phyloP scores from a whole-genome alignment of 2,797 vertebrate genomes.

The Bradypodion pumilum region DNA sequence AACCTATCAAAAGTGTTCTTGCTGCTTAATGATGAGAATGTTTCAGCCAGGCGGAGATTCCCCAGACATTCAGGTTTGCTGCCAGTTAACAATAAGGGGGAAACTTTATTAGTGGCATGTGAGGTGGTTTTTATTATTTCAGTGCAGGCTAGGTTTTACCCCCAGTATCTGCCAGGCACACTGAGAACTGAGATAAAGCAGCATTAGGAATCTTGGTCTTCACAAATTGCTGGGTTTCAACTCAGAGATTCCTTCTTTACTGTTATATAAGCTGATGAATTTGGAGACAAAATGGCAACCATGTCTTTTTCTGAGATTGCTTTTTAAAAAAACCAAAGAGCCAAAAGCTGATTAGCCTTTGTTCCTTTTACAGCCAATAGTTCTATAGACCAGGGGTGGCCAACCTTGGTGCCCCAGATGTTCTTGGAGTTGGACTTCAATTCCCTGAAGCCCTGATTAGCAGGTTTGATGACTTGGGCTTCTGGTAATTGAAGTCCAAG shows the following conservation, averaged over 20 bases:
- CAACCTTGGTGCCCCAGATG: no score
- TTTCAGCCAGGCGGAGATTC: conserved; percentile 57
- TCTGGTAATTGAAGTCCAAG: no score
- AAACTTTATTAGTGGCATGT: conserved; percentile 62
- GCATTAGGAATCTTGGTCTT: background rate
- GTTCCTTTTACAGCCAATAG: background rate
- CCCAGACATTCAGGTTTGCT: conserved; percentile 61
- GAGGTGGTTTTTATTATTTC: conserved; percentile 35
- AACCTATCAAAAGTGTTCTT: conserved; percentile 72
- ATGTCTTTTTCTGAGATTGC: background rate
- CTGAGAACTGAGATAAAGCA: conserved; percentile 33
- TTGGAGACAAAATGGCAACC: background rate
- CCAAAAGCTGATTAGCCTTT: background rate
- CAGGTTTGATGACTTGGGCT: no score
- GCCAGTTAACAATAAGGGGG: conserved; percentile 65
- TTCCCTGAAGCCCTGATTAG: no score
- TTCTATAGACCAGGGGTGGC: no score
- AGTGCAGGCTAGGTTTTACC: conserved; percentile 40
- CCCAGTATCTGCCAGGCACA: conserved; percentile 32
- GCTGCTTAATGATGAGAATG: conserved; percentile 61
- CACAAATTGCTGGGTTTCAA: background rate
- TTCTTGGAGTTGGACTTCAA: no score
- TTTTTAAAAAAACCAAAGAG: background rate
- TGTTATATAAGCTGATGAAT: background rate
- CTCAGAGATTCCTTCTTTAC: background rate